Evolutionary conservation across 35 echinoderm and acorn worm genomes (phyloP).

Genomic region (Holothuria glaberrima): DNA sequence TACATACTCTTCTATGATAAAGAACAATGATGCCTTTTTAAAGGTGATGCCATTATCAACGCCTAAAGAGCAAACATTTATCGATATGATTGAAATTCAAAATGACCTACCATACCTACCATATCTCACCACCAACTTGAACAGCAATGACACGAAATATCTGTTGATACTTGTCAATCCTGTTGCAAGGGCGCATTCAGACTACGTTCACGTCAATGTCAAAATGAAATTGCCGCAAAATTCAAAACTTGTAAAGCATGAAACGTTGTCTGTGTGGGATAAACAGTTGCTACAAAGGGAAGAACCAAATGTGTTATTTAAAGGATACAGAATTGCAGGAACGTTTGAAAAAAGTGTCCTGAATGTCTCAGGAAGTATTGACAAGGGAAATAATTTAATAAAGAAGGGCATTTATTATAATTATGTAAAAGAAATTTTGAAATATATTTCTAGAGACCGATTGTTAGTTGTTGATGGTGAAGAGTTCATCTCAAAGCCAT

Average conservation of each 20-base stretch:
- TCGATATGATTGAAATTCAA: conserved; percentile 42
- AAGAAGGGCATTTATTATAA: conserved; percentile 4
- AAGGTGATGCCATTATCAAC: background rate
- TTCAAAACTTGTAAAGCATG: background rate
- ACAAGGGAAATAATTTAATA: background rate
- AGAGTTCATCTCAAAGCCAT: background rate
- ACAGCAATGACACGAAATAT: background rate
- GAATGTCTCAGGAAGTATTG: background rate
- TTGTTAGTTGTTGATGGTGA: conserved; percentile 34
- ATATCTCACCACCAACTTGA: background rate
- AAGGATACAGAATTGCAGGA: conserved; percentile 41
- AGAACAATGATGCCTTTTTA: background rate
- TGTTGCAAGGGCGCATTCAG: conserved; percentile 22
- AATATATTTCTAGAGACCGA: background rate
- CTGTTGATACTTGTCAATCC: conserved; percentile 30
- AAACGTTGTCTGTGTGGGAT: conserved; percentile 1
- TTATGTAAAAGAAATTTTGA: conserved; percentile 27
- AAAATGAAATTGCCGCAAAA: conserved; percentile 34
- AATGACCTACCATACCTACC: background rate
- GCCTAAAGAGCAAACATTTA: background rate
- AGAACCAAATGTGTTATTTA: background rate
- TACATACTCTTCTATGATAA: background rate
- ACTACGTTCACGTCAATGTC: conserved; percentile 19
- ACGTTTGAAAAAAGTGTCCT: conserved; percentile 31
- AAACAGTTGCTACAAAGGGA: background rate